Evolutionary conservation across 37 sponge, comb jelly and placozoan genomes (phyloP).

Genomic region (Diacarnus erythraeanus): DNA sequence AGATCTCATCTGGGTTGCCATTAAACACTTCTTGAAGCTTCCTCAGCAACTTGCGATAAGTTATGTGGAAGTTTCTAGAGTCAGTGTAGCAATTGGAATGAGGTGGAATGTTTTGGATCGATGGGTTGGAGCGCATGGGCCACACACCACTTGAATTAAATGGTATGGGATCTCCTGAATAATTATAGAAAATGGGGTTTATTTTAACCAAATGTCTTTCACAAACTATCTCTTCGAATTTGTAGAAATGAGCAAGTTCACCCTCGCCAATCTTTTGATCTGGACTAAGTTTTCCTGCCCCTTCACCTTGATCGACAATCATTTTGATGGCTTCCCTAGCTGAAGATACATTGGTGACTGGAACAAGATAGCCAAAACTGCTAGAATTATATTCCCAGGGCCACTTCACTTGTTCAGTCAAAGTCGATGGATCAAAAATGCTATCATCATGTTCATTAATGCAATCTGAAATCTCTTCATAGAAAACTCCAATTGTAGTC

Average conservation of each 20-base stretch:
- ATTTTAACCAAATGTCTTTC: not conserved
- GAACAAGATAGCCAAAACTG: not conserved
- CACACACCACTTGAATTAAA: slow-evolving; percentile 64
- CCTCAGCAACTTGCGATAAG: slow-evolving; percentile 34
- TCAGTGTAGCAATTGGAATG: slow-evolving; percentile 41
- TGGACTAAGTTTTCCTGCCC: slow-evolving; percentile 36
- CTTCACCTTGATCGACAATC: slow-evolving; percentile 67
- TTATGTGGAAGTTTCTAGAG: slow-evolving; percentile 51
- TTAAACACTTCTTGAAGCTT: slow-evolving; percentile 54
- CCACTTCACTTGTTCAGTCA: slow-evolving; percentile 17
- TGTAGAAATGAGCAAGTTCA: slow-evolving; percentile 2
- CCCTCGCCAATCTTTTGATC: not conserved
- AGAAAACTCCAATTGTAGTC: slow-evolving; percentile 64
- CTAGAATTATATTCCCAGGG: slow-evolving; percentile 21
- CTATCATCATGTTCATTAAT: slow-evolving; percentile 3
- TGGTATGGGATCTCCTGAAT: slow-evolving; percentile 32
- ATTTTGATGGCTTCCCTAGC: slow-evolving; percentile 42
- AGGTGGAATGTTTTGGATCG: not conserved
- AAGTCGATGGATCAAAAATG: not conserved
- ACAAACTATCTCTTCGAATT: slow-evolving; percentile 63
- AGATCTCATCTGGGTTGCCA: slow-evolving; percentile 37
- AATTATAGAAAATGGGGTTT: slow-evolving; percentile 12
- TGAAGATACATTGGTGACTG: slow-evolving; percentile 10
- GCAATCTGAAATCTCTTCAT: slow-evolving; percentile 45
- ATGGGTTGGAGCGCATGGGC: slow-evolving; percentile 78